These are phyloP conservation scores for Acleris laterana DNA, from an alignment of 2,888 invertebrate genomes.

Conservation along the genomic window DNA sequence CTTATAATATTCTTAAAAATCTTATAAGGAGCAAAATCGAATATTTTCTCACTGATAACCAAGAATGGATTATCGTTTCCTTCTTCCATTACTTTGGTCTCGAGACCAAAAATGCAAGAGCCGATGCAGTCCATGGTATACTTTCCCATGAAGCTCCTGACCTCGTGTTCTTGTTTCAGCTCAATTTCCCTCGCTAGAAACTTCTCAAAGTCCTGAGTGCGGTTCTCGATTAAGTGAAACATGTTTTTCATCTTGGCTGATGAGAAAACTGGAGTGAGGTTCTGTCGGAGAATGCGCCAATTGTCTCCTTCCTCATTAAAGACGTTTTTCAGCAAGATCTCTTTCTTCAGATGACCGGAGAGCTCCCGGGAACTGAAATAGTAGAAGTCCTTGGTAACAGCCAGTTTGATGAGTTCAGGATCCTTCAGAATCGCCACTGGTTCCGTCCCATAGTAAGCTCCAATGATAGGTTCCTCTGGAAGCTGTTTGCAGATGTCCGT, in stretches of 20 bases:
- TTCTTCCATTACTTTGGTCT: conserved; percentile 55
- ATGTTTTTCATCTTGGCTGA: conserved; percentile 68
- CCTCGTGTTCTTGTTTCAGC: conserved; percentile 46
- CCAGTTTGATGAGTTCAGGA: conserved; percentile 58
- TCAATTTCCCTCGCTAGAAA: conserved; percentile 50
- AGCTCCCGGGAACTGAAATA: conserved; percentile 64
- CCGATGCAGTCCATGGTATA: conserved; percentile 66
- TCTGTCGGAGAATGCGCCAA: conserved; percentile 67
- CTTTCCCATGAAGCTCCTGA: conserved; percentile 49
- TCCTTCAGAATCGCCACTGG: conserved; percentile 64
- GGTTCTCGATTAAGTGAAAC: conserved; percentile 62
- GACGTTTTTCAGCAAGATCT: conserved; percentile 53
- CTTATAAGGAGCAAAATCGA: not conserved
- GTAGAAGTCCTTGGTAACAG: conserved; percentile 64
- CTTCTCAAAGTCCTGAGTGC: conserved; percentile 51
- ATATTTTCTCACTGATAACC: conserved; percentile 40
- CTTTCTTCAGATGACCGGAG: conserved; percentile 52
- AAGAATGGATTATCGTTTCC: conserved; percentile 51
- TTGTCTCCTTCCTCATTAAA: conserved; percentile 60
- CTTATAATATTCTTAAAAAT: not conserved
- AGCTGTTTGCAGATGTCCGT: conserved; percentile 56
- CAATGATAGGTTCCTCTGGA: conserved; percentile 58
- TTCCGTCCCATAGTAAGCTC: conserved; percentile 64
- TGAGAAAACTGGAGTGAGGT: conserved; percentile 64
- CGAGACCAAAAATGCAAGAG: conserved; percentile 62